phyloP scores from a whole-genome alignment of 2,113 vertebrate species.

The Anoura caudifer region DNA sequence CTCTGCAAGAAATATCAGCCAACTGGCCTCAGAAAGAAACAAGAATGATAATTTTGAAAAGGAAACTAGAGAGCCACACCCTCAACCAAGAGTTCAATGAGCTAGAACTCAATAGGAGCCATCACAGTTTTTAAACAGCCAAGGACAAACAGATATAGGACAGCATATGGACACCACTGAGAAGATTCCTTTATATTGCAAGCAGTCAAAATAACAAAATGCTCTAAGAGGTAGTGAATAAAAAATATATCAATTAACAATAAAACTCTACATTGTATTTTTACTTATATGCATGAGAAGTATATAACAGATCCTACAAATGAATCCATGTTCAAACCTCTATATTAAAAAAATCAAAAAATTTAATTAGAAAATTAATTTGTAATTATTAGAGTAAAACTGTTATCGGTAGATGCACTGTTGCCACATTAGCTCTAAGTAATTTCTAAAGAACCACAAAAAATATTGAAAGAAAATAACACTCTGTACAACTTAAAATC shows the following conservation, averaged over 20 bases:
- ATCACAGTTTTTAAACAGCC: neutral
- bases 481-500: neutral
- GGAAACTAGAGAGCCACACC: neutral
- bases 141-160: neutral
- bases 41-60: neutral
- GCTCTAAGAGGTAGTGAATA: neutral
- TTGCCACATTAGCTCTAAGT: neutral
- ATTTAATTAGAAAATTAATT: neutral
- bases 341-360: neutral
- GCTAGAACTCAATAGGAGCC: neutral
- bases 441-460: conserved; percentile 38
- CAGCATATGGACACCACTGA: neutral
- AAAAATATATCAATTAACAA: neutral
- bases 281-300: neutral
- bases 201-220: neutral
- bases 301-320: neutral
- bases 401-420: neutral
- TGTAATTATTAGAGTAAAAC: conserved; percentile 48
- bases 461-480: neutral
- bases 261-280: neutral
- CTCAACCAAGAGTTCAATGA: neutral
- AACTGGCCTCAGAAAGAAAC: neutral
- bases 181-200: neutral
- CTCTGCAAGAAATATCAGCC: neutral
- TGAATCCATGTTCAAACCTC: neutral